These are phyloP conservation scores for Cataglyphis albicans DNA, from an alignment of 2,888 invertebrate genomes.

Conservation along the genomic window DNA sequence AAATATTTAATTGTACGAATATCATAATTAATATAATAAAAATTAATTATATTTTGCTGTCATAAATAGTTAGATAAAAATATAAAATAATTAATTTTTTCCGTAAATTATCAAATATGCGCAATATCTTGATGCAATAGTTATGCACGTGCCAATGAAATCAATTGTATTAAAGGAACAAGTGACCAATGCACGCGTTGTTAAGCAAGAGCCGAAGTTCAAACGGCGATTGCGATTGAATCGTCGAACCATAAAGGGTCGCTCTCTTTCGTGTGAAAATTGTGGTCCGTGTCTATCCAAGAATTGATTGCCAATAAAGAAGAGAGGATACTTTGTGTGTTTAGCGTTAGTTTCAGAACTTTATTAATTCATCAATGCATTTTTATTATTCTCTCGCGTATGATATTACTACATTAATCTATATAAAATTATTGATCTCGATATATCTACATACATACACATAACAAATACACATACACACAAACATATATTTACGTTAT, in stretches of 20 bases:
- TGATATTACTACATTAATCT: neutral
- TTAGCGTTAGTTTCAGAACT: neutral
- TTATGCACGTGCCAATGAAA: slow-evolving; percentile 28
- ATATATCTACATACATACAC: neutral
- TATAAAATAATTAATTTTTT: neutral
- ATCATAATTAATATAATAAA: no score
- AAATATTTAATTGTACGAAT: neutral
- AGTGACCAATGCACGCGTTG: slow-evolving; percentile 42
- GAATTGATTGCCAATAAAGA: slow-evolving; percentile 27
- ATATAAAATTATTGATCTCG: neutral
- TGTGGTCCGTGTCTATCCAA: slow-evolving; percentile 21
- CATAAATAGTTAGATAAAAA: neutral
- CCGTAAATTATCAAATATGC: neutral
- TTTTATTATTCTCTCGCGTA: neutral
- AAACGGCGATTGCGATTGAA: slow-evolving; percentile 45
- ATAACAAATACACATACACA: no score
- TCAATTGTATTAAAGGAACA: slow-evolving; percentile 34
- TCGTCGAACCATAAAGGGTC: slow-evolving; percentile 47
- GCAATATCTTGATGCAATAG: neutral
- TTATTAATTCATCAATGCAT: slow-evolving; percentile 17
- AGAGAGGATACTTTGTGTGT: neutral
- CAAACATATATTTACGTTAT: no score
- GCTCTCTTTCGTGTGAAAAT: slow-evolving; percentile 21
- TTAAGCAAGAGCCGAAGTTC: slow-evolving; percentile 38
- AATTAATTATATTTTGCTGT: no score